A percentile compares a stretch with the other conserved stretches of the same genome.
These are phyloP conservation scores for Platyscapa corneri DNA, from an alignment of 1,140 invertebrate genomes.

Conservation along the genomic window DNA sequence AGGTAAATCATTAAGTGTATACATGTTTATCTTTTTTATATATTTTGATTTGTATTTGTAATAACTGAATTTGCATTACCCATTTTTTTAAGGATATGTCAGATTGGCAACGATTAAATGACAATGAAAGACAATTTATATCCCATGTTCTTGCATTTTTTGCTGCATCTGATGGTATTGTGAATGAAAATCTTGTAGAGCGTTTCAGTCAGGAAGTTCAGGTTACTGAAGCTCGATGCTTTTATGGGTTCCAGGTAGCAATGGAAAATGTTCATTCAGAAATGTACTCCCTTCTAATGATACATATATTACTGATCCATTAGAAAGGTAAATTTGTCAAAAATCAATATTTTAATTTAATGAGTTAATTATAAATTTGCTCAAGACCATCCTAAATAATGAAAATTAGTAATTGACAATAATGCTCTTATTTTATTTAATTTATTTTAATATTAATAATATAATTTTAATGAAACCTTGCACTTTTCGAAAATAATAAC, in stretches of 20 bases:
- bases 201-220: conserved; percentile 98
- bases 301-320: conserved; percentile 93
- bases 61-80: neutral
- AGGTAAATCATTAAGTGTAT: conserved; percentile 72
- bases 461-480: too few species aligned
- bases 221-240: conserved; percentile 96
- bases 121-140: conserved; percentile 94
- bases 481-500: neutral
- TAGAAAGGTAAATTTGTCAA: conserved; percentile 80
- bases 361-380: neutral
- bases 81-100: conserved; percentile 83
- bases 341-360: neutral
- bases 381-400: too few species aligned
- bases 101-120: conserved; percentile 91
- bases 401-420: neutral
- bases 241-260: conserved; percentile 99
- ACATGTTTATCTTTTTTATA: neutral
- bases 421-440: neutral
- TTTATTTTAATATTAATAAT: neutral
- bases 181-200: conserved; percentile 99
- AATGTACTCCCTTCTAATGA: conserved; percentile 99
- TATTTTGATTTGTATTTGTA: neutral
- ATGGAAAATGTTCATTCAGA: conserved; percentile 99
- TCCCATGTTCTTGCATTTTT: conserved; percentile 99
- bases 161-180: conserved; percentile 99